Evolutionary conservation across 1,140 invertebrate genomes (phyloP).

Genomic region (Drosophila nigrodunni): DNA sequence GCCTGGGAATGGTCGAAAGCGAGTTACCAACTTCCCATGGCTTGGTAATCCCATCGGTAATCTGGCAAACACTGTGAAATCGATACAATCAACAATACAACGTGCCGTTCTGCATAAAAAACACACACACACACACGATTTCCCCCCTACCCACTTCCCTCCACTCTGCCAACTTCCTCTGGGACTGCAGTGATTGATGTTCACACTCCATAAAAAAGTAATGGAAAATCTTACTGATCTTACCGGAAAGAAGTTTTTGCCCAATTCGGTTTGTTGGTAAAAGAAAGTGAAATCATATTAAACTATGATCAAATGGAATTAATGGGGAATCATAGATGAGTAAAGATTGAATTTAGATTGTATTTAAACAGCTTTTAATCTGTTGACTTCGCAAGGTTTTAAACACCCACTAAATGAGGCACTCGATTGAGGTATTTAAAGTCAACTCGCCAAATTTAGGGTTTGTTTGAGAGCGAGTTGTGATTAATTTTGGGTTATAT

Average conservation of each 20-base stretch:
- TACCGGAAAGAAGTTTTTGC: neutral
- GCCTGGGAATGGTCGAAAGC: conserved; percentile 33
- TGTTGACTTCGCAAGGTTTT: too few relatives aligned
- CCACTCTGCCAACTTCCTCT: neutral
- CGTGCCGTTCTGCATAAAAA: conserved; percentile 11
- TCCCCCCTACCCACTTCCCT: neutral
- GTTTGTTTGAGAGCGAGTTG: too few relatives aligned
- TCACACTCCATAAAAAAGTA: neutral
- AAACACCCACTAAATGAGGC: too few relatives aligned
- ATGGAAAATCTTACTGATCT: neutral
- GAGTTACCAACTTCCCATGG: conserved; percentile 6
- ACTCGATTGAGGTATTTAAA: too few relatives aligned
- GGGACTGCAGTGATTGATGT: neutral
- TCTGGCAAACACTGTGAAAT: conserved; percentile 28
- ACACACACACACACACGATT: neutral
- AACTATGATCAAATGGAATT: too few relatives aligned
- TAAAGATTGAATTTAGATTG: too few relatives aligned
- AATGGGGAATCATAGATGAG: too few relatives aligned
- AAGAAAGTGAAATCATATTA: neutral
- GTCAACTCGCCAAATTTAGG: too few relatives aligned
- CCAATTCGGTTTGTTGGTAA: neutral
- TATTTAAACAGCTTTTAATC: too few relatives aligned
- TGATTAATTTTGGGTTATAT: too few relatives aligned
- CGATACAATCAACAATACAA: conserved; percentile 23
- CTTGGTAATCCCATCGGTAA: neutral